phyloP scores from a whole-genome alignment of 1,140 invertebrate genomes.

The Anastatus disparis region DNA sequence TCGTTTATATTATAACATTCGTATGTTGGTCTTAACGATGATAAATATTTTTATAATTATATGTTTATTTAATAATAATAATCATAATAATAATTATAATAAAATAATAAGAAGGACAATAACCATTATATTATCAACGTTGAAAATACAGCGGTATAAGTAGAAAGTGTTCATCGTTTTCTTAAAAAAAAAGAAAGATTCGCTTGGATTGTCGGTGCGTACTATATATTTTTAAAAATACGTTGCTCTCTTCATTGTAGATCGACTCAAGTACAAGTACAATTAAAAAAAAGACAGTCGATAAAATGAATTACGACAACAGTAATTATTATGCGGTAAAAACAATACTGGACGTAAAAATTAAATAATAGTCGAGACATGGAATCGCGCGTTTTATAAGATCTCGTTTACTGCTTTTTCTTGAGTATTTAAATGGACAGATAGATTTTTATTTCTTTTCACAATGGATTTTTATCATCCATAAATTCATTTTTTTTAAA shows the following conservation, averaged over 20 bases:
- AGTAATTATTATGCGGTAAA: conserved; percentile 42
- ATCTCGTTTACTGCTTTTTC: conserved; percentile 32
- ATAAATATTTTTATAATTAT: conserved; percentile 41
- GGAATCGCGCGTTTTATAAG: conserved; percentile 27
- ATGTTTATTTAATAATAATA: conserved; percentile 34
- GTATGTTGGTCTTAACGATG: conserved; percentile 35
- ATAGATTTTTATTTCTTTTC: conserved; percentile 26
- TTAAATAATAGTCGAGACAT: conserved; percentile 52
- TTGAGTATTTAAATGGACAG: conserved; percentile 47
- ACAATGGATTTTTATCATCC: conserved; percentile 20
- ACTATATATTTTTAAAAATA: conserved; percentile 17
- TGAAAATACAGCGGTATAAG: conserved; percentile 38
- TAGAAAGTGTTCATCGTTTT: conserved; percentile 45
- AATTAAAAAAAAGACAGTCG: conserved; percentile 19
- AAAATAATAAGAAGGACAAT: conserved; percentile 29
- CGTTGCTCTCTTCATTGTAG: neutral
- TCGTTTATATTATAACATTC: conserved; percentile 40
- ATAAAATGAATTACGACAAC: conserved; percentile 37
- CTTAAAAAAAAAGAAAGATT: conserved; percentile 5
- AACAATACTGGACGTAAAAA: conserved; percentile 62
- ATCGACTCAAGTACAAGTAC: conserved; percentile 14
- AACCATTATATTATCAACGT: conserved; percentile 40
- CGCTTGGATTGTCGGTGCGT: conserved; percentile 3
- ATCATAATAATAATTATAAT: conserved; percentile 22
- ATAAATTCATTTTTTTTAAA: conserved; percentile 18